phyloP scores from a whole-genome alignment of 2,113 vertebrate genomes.

The Phodopus roborovskii region DNA sequence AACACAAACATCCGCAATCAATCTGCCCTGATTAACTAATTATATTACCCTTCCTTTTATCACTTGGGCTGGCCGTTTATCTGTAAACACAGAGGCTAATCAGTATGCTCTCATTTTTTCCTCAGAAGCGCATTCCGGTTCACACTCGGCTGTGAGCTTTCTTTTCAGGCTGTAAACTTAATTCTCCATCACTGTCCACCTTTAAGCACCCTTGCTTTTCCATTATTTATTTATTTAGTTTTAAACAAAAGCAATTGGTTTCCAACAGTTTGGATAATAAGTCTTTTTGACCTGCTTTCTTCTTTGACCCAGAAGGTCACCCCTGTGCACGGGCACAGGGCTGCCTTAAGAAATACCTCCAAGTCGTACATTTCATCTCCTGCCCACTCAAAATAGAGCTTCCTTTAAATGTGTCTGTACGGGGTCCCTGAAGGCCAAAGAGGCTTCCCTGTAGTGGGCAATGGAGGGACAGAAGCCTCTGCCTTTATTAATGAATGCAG shows the following conservation, averaged over 20 bases:
- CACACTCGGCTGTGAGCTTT: slow-evolving; percentile 52
- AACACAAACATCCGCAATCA: slow-evolving; percentile 86
- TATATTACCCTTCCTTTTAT: slow-evolving; percentile 84
- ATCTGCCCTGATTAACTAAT: slow-evolving; percentile 90
- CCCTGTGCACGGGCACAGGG: slow-evolving; percentile 88
- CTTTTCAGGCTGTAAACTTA: slow-evolving; percentile 82
- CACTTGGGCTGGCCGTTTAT: slow-evolving; percentile 81
- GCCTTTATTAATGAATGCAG: slow-evolving; percentile 99
- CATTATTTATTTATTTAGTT: slow-evolving; percentile 84
- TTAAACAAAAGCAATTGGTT: slow-evolving; percentile 95
- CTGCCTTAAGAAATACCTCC: slow-evolving; percentile 92
- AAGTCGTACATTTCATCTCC: slow-evolving; percentile 93
- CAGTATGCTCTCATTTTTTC: slow-evolving; percentile 70
- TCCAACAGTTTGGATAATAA: slow-evolving; percentile 98
- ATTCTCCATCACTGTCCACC: slow-evolving; percentile 83
- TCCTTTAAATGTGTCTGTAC: slow-evolving; percentile 96
- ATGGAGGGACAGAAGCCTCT: slow-evolving; percentile 97
- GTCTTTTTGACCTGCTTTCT: slow-evolving; percentile 96
- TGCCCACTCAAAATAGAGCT: slow-evolving; percentile 96
- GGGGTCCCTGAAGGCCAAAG: slow-evolving; percentile 91
- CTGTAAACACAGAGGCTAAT: slow-evolving; percentile 64
- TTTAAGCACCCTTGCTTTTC: slow-evolving; percentile 81
- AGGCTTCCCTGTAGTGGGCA: slow-evolving; percentile 96
- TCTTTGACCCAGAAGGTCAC: slow-evolving; percentile 94
- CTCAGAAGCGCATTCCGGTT: slow-evolving; percentile 36